A percentile compares a stretch with the other conserved stretches of the same genome.
Conservation (phyloP, 2,888 invertebrate species). For the Erynnis tages region DNA sequence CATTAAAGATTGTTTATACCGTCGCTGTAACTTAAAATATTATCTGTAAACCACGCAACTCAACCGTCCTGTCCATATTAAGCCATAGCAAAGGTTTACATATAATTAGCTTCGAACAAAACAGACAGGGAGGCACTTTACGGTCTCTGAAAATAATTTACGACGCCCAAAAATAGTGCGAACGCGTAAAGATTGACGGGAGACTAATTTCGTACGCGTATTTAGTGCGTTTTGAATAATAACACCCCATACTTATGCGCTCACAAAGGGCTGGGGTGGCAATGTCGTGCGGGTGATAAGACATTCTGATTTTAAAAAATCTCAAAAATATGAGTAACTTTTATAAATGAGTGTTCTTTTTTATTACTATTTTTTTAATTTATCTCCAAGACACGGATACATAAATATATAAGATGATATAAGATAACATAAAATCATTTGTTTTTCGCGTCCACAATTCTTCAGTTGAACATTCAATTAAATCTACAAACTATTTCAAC, state of each 20-base stretch:
- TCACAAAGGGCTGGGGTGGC: slow-evolving; percentile 20
- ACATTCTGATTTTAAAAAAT: no score
- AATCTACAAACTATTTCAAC: no score
- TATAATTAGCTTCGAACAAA: slow-evolving; percentile 60
- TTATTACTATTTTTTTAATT: no score
- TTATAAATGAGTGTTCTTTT: no score
- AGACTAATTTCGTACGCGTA: slow-evolving; percentile 62
- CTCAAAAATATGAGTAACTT: no score
- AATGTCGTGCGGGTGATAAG: neutral
- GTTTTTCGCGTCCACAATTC: no score
- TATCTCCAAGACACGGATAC: no score
- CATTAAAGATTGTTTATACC: no score
- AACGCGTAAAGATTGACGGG: slow-evolving; percentile 53
- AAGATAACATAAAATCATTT: no score
- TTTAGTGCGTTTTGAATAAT: slow-evolving; percentile 60
- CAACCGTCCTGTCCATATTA: neutral
- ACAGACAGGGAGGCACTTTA: slow-evolving; percentile 56
- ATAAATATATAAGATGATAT: no score
- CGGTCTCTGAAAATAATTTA: slow-evolving; percentile 60
- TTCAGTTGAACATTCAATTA: no score
- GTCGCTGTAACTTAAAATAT: no score
- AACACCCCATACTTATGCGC: slow-evolving; percentile 42
- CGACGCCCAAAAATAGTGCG: slow-evolving; percentile 54
- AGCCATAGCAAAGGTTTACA: slow-evolving; percentile 28
- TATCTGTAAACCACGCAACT: neutral